Evolutionary conservation across 2,888 invertebrate genomes (phyloP), one percentile per base, ranked within the genome.

Genomic region (Timandra comae): DNA sequence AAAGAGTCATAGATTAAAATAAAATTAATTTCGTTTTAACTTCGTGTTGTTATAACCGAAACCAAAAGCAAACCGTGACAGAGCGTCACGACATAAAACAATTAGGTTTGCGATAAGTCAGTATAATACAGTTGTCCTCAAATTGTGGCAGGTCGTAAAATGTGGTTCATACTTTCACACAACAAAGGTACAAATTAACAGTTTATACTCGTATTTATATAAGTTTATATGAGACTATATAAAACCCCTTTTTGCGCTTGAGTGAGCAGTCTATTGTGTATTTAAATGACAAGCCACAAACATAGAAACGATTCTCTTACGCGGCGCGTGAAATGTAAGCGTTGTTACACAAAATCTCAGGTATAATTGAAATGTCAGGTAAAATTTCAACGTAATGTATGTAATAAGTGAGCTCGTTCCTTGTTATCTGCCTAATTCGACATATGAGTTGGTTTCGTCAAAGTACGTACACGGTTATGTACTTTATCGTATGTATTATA

Each of bases 311-410:
- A 42, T 32, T 35, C 28, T 37, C 27, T 32, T 43, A 38, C 32
- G 40, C 19, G 26, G 29, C 40, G 31, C 38, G 27, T 35, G 33
- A 42, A 44, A 43, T 44, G 38, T 43, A 46, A 56, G 40, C 48
- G 41, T 38, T 27, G 22, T 33, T 41, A 42, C 41, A 44, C 38
- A 42, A 42, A 27, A 10, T 35, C 31, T 35, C 33, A 12, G 20
- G 40, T 39, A 35, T 58, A 58, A 53, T 54, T 60, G 55, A 56
- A 55, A 51, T 50, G 55, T 52, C 52, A 49, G 43, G 47, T 52
- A 45, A 35, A 50, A 51, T 46, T 49, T 44, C 43, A 30, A 28
- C 33, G 32, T 47, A 48, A 58, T 53, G 45, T 45, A 48, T n/a
- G n/a, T 56, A 54, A 56, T 49, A 43, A 44, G 38, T 43, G 43